Conservation (phyloP, 2,888 invertebrate species). For the Pinctada fucata region DNA sequence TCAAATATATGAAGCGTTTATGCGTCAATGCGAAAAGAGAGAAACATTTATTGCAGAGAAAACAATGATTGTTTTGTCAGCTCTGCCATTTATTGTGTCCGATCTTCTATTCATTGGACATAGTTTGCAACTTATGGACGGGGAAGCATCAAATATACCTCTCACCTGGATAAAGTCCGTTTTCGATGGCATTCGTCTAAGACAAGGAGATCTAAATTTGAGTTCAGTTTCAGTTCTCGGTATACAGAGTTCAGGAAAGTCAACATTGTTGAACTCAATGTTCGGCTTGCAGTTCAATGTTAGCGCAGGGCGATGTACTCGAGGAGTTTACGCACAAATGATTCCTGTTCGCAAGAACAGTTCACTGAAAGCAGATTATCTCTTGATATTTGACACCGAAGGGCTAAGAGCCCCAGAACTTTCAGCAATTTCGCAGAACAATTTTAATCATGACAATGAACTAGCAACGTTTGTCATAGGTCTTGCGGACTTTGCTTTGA, state of each 20-base stretch:
- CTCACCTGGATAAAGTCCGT: slow-evolving; percentile 32
- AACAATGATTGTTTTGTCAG: not conserved
- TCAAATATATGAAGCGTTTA: slow-evolving; percentile 33
- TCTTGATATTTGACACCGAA: slow-evolving; percentile 40
- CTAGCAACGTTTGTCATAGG: slow-evolving; percentile 40
- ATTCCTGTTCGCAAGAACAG: slow-evolving; percentile 1
- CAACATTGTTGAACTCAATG: slow-evolving; percentile 44
- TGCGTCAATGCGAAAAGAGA: not conserved
- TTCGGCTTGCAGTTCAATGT: slow-evolving; percentile 44
- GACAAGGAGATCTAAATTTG: not conserved
- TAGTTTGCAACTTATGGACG: slow-evolving; percentile 39
- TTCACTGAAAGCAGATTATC: slow-evolving; percentile 6
- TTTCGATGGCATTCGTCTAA: not conserved
- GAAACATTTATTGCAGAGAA: not conserved
- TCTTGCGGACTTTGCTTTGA: slow-evolving; percentile 32
- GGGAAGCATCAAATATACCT: slow-evolving; percentile 33
- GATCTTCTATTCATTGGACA: slow-evolving; percentile 26
- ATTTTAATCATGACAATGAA: slow-evolving; percentile 33
- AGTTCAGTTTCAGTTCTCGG: slow-evolving; percentile 36
- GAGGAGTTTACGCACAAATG: slow-evolving; percentile 39
- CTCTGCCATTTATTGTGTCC: slow-evolving; percentile 22
- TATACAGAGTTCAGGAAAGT: slow-evolving; percentile 48
- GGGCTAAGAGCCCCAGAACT: slow-evolving; percentile 40
- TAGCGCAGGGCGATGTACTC: slow-evolving; percentile 43
- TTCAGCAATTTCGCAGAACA: not conserved